Conservation (phyloP, 2,797 vertebrate species). For the Mus spretus region DNA sequence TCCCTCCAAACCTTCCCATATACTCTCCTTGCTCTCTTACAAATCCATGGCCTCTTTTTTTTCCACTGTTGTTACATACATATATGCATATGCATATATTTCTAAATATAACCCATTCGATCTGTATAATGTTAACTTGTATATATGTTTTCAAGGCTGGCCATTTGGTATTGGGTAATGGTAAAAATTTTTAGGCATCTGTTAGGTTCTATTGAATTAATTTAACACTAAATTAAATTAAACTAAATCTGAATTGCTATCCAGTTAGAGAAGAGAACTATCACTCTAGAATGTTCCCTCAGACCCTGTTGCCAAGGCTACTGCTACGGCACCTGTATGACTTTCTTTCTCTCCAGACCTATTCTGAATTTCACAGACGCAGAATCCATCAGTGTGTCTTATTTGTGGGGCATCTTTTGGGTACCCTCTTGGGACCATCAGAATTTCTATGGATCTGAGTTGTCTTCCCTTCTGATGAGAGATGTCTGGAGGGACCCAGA, state of each 20-base stretch:
- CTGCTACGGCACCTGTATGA: neutral
- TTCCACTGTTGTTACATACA: neutral
- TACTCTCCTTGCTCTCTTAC: neutral
- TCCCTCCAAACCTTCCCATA: too few species aligned
- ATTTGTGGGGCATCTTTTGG: neutral
- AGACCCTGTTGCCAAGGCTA: neutral
- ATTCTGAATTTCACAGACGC: neutral
- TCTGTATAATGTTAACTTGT: neutral
- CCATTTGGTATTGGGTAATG: neutral
- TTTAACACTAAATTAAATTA: too few species aligned
- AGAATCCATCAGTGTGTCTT: neutral
- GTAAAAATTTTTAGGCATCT: neutral
- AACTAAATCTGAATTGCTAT: neutral
- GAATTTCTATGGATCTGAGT: neutral
- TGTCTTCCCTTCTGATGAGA: neutral
- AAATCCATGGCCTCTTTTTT: neutral
- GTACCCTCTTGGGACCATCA: neutral
- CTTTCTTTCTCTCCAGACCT: neutral
- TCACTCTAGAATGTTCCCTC: neutral
- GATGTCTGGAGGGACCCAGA: slow-evolving; percentile 4
- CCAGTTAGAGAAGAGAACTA: neutral
- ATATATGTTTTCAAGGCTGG: neutral
- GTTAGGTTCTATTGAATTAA: neutral
- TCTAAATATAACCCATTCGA: neutral
- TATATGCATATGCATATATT: neutral